Evolutionary conservation across 2,888 invertebrate species (phyloP), one percentile per base, ranked within the genome.

Genomic region (Euspilapteryx auroguttella): DNA sequence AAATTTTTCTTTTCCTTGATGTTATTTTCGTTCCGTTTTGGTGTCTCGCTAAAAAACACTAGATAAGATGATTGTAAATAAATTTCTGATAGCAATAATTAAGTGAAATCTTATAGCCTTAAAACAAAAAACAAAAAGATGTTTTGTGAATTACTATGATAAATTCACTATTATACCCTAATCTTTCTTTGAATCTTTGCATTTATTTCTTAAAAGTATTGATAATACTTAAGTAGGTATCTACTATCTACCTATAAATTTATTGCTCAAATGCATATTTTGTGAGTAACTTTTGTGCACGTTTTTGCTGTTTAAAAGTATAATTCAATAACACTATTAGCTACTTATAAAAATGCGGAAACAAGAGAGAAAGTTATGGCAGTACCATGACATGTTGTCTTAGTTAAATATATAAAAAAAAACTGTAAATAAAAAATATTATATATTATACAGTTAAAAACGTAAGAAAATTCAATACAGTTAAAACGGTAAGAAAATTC

Each of bases 251-350:
- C 57, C 63, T 56, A 61, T 44, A 62, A 64, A 64, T 50, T 55
- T 71, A 68, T 69, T 73, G 73, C 73, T 73, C 73, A 73, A 73
- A 71, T 65, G 71, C 66, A 69, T 73, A 73, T 73, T 73, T 73
- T 73, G 65, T 73, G 73, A 73, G 59, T 63, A 61, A 62, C 69
- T 71, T 63, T 68, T 69, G 68, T 61, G 73, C 73, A 73, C 73
- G 71, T 58, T 68, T 71, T 68, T 71, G 71, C 71, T 55, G 57
- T 58, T 51, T 69, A 64, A 69, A 68, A 54, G 68, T 69, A 66
- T 47, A 49, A 50, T 50, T 49, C 46, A 44, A 45, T 31, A 30
- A 29, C 29, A 30, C 14, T 28, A n/a, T n/a, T n/a, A n/a, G n/a
- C n/a, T n/a, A n/a, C n/a, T 24, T 52, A 49, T 54, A 50, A 43